Conservation (phyloP, 2,113 vertebrate genomes). For the Lathamus discolor region DNA sequence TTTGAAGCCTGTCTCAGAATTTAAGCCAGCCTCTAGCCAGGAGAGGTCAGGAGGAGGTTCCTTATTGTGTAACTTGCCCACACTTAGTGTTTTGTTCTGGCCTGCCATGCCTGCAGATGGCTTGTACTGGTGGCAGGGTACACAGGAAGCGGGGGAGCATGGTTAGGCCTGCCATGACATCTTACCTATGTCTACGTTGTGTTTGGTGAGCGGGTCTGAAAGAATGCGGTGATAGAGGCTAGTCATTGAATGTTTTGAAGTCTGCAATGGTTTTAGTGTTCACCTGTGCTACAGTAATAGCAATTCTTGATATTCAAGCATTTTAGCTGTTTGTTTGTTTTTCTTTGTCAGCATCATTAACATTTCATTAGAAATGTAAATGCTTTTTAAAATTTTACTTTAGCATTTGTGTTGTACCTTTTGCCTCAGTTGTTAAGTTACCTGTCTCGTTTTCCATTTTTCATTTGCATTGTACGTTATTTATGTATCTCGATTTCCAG, state of each 20-base stretch:
- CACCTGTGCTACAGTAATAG: slow-evolving; percentile 66
- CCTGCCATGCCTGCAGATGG: background rate
- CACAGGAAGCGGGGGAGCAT: accelerated
- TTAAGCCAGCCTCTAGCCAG: background rate
- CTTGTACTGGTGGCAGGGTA: background rate
- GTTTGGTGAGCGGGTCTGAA: background rate
- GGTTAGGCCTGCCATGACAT: background rate
- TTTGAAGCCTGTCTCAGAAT: slow-evolving; percentile 5
- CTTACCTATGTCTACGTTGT: accelerated
- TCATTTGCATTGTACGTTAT: slow-evolving; percentile 82
- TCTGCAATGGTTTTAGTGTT: slow-evolving; percentile 69
- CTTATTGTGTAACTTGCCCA: background rate
- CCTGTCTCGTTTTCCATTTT: slow-evolving; percentile 78
- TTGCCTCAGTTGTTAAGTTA: slow-evolving; percentile 70
- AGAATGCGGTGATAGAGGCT: background rate
- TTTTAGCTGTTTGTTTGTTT: slow-evolving; percentile 72
- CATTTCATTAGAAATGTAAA: slow-evolving; percentile 82
- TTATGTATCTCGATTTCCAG: slow-evolving; percentile 77
- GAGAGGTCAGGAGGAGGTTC: background rate
- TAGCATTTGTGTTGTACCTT: slow-evolving; percentile 72
- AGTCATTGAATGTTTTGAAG: background rate
- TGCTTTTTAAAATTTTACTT: slow-evolving; percentile 76
- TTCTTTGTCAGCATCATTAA: slow-evolving; percentile 71
- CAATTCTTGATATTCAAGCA: slow-evolving; percentile 84
- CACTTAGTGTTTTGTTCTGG: background rate